phyloP scores from a whole-genome alignment of 2,113 vertebrate genomes.

The Apeltes quadracus region DNA sequence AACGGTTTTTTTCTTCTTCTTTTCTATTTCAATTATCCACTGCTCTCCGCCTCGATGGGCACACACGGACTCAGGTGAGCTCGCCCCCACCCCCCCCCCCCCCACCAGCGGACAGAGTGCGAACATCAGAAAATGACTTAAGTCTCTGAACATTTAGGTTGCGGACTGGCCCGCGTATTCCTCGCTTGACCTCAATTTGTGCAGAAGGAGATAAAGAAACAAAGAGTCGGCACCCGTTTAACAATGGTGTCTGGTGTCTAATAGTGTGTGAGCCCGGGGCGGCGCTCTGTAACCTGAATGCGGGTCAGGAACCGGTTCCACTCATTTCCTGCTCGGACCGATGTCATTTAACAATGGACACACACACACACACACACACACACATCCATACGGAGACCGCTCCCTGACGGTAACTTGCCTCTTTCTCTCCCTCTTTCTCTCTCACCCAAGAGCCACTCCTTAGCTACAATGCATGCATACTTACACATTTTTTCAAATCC shows the following conservation, averaged over 20 bases:
- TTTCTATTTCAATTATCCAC: too few relatives aligned
- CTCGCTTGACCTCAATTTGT: conserved; percentile 56
- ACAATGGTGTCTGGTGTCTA: conserved; percentile 67
- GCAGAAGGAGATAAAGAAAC: conserved; percentile 37
- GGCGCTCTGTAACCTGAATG: conserved; percentile 60
- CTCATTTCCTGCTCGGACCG: conserved; percentile 63
- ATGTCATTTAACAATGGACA: conserved; percentile 59
- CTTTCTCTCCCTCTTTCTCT: conserved; percentile 45
- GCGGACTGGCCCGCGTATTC: conserved; percentile 39
- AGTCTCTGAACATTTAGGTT: conserved; percentile 26
- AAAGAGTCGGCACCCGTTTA: conserved; percentile 37
- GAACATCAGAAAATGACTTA: too few relatives aligned
- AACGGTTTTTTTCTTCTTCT: too few relatives aligned
- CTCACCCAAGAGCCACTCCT: conserved; percentile 57
- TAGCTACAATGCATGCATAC: conserved; percentile 36
- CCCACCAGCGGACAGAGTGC: too few relatives aligned
- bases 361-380: conserved; percentile 37
- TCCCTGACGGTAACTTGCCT: conserved; percentile 43
- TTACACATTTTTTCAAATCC: conserved; percentile 29
- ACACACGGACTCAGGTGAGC: too few relatives aligned
- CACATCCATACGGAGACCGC: conserved; percentile 50
- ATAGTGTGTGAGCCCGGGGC: conserved; percentile 38
- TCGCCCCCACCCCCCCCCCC: too few relatives aligned
- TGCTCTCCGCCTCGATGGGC: too few relatives aligned
- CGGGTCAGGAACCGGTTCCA: conserved; percentile 67